Evolutionary conservation across 2,113 vertebrate genomes (phyloP), one percentile per base, ranked within the genome.

Genomic region (Limanda limanda): DNA sequence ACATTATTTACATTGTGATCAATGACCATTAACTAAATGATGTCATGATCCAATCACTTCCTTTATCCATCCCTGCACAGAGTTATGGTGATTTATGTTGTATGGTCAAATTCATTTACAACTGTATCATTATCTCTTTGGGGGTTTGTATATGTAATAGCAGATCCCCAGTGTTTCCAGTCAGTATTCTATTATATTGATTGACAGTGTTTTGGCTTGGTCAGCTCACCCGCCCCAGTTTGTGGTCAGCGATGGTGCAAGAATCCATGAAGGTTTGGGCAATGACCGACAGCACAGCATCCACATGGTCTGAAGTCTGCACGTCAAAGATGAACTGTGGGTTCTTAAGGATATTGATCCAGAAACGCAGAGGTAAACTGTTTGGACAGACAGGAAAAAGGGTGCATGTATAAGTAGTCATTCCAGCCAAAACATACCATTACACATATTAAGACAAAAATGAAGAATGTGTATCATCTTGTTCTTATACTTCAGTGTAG

Each of bases 201-300:
- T n/a, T 24, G 15, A 17, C 24, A 24, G 3, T 65, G 51, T 4
- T 15, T 2, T 12, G 13, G n/a, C 61, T 18, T 21, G 63, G 24
- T 57, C 1, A 42, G 21, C 93, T 92, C 76, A 99, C 98, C 95
- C 97, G 92, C 72, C 98, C 98, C 86, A 99, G 93, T 87, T 99
- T 99, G 91, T 99, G 98, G 82, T 99, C 98, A 5, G 97, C 97
- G 51, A 98, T 95, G n/a, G 98, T 99, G 78, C 98, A 99, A 66
- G 98, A 98, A 37, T 99, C 98, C 97, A 99, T 99, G 89, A 99
- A 99, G 70, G 98, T 99, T 94, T 99, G 98, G 0, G 98, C 97
- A 1, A 99, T 99, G 93, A 99, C 98, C 2, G 97, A 95, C 60
- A 99, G 94, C 86, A 98, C 97, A 0, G 98, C 97, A 0, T 99